A percentile compares a stretch with the other conserved stretches of the same genome.
These are phyloP conservation scores for Pocillopora damicornis DNA, from an alignment of 64 coral and sea anemone genomes.

Conservation along the genomic window DNA sequence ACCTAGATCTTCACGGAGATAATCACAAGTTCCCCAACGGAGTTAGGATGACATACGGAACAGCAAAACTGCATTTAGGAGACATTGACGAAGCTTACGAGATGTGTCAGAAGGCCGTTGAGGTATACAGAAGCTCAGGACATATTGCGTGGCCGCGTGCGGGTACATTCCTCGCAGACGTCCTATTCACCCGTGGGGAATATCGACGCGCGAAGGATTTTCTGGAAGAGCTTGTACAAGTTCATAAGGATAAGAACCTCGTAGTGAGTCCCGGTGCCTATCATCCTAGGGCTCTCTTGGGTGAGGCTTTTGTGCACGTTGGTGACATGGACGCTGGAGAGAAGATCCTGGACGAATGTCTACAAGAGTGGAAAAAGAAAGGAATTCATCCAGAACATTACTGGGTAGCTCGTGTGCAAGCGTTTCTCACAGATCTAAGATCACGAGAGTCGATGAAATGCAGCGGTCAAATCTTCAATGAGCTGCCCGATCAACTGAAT, in stretches of 20 bases:
- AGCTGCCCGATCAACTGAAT: neutral
- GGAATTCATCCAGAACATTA: constrained; percentile 65
- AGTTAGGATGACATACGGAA: constrained; percentile 70
- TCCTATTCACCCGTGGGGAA: constrained; percentile 44
- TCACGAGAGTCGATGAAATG: neutral
- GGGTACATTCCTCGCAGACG: constrained; percentile 69
- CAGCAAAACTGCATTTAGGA: constrained; percentile 35
- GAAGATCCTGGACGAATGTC: constrained; percentile 53
- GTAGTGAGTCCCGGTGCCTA: constrained; percentile 69
- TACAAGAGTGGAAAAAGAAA: constrained; percentile 73
- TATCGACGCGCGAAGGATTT: constrained; percentile 28
- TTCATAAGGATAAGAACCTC: constrained; percentile 25
- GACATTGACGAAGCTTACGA: constrained; percentile 44
- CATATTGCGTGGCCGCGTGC: constrained; percentile 85
- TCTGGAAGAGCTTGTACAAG: constrained; percentile 52
- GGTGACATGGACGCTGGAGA: constrained; percentile 38
- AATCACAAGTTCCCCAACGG: constrained; percentile 70
- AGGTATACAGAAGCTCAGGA: constrained; percentile 58
- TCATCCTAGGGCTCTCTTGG: constrained; percentile 68
- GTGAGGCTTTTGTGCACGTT: constrained; percentile 31
- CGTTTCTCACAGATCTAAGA: constrained; percentile 20
- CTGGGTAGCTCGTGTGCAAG: constrained; percentile 55
- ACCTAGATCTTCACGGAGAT: constrained; percentile 54
- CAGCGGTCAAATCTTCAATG: neutral
- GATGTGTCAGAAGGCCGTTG: constrained; percentile 52